Evolutionary conservation across 2,113 vertebrate genomes (phyloP).

Genomic region (Eonycteris spelaea): DNA sequence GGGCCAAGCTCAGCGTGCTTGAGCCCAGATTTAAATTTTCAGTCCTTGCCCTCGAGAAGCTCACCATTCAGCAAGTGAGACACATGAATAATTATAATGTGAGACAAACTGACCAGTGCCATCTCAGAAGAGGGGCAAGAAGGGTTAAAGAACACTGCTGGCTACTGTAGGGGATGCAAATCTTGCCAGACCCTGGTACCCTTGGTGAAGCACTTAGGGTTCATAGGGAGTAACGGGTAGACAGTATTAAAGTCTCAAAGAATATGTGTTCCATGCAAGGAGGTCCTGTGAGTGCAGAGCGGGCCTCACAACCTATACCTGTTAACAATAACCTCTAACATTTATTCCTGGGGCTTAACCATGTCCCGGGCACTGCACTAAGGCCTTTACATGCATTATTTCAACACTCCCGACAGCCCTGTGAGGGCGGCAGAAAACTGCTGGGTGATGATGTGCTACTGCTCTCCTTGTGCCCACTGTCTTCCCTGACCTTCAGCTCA

Average conservation of each 20-base stretch:
- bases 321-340: not conserved
- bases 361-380: not conserved
- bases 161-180: not conserved
- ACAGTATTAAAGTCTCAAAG: not conserved
- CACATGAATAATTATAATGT: not conserved
- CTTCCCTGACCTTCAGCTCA: not conserved
- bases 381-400: not conserved
- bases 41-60: not conserved
- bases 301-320: not conserved
- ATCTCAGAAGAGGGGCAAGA: not conserved
- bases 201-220: not conserved
- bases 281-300: not conserved
- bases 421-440: not conserved
- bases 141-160: not conserved
- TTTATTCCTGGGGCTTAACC: not conserved
- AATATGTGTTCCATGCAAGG: not conserved
- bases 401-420: not conserved
- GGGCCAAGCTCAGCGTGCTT: not conserved
- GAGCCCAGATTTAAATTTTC: not conserved
- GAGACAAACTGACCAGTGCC: not conserved
- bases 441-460: not conserved
- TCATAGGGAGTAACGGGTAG: not conserved
- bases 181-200: not conserved
- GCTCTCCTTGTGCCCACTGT: not conserved
- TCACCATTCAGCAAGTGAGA: not conserved